Evolutionary conservation across 2,113 vertebrate species (phyloP), one percentile per base, ranked within the genome.

Genomic region (Maylandia zebra): DNA sequence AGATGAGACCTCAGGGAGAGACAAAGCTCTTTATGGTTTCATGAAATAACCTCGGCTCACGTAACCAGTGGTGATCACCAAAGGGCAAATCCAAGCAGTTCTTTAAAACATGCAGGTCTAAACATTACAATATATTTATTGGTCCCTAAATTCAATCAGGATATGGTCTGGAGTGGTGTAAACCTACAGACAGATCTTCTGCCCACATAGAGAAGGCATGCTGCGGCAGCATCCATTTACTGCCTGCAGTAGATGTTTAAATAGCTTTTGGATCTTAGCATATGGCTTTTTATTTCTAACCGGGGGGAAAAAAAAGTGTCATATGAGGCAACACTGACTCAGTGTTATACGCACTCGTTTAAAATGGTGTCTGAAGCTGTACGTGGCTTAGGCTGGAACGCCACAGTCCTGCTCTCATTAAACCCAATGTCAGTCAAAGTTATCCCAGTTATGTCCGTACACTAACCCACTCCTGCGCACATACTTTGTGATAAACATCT

Each of bases 111-210:
- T 30, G 48, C 27, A 66, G 81, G 64, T 82, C 55, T 82, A 82
- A 93, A 89, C 90, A 90, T 87, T 89, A 83, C 76, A 92, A 88
- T 89, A 79, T 88, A 86, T 91, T 90, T 88, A 91, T 86, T 90
- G 61, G 80, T 69, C 74, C 80, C 69, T 86, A 66, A 85, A 89
- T 90, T 79, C 9, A 90, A 87, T 88, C 84, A 90, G 86, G 87
- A 71, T 84, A 84, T 84, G 74, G 89, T 91, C 36, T 82, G 57
- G 56, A 86, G 80, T 53, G 64, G 82, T 38, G 59, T 86, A 83
- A 88, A 84, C 45, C 82, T 87, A 41, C 74, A 87, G 86, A 91
- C 79, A 88, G 81, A 91, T 85, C 88, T 90, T 86, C 74, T 78
- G 74, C 36, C 79, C 64, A n/a, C 16, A 32, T 14, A 12, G 61